These are phyloP conservation scores for Enoplosus armatus DNA, from an alignment of 2,797 vertebrate species.

Conservation along the genomic window DNA sequence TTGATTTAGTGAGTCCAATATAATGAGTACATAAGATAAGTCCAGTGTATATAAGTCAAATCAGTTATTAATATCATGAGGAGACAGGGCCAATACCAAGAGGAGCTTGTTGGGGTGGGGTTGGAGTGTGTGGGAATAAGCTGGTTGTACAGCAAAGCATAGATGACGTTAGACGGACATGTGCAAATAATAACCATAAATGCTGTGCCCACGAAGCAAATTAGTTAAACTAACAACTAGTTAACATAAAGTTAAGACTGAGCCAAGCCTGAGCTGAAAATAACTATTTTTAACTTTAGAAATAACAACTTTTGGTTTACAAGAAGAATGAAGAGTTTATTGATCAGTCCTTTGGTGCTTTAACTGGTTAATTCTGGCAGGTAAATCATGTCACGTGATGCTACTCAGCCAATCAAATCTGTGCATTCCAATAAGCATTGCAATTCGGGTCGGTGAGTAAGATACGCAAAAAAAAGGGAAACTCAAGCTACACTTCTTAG, in stretches of 20 bases:
- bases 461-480: too few species aligned
- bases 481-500: too few species aligned
- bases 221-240: not conserved
- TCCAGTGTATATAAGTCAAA: not conserved
- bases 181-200: not conserved
- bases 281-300: not conserved
- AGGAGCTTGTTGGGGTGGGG: not conserved
- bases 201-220: not conserved
- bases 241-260: not conserved
- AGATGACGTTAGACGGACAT: not conserved
- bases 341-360: too few species aligned
- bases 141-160: too few species aligned
- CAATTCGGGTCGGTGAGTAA: too few species aligned
- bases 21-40: conserved; percentile 8
- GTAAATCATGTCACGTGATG: too few species aligned
- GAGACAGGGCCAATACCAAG: not conserved
- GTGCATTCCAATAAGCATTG: too few species aligned
- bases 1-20: conserved; percentile 14
- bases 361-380: too few species aligned
- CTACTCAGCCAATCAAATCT: too few species aligned
- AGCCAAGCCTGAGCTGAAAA: not conserved
- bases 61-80: not conserved
- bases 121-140: too few species aligned
- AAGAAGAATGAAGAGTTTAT: not conserved
- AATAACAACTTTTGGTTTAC: not conserved